phyloP scores from a whole-genome alignment of 2,797 vertebrate genomes.

The Clarias platycephalus region DNA sequence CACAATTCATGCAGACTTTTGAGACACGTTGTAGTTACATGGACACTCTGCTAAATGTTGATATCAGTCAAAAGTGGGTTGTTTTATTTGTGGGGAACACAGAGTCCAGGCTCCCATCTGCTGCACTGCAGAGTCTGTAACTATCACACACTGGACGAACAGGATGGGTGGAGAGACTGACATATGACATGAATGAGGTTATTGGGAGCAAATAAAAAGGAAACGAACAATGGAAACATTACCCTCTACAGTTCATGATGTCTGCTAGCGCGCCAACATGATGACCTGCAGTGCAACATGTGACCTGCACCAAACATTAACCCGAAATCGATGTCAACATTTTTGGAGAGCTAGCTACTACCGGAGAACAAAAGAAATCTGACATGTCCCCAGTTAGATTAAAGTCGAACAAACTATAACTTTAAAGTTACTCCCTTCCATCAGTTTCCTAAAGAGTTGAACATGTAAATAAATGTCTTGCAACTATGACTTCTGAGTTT shows the following conservation, averaged over 20 bases:
- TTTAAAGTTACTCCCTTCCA: not conserved
- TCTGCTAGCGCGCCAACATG: not conserved
- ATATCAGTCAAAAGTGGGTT: conserved; percentile 34
- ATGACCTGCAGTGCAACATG: not conserved
- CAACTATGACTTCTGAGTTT: not conserved
- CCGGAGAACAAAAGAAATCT: not conserved
- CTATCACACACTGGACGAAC: conserved; percentile 21
- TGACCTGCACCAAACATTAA: conserved; percentile 18
- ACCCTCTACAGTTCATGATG: conserved; percentile 4
- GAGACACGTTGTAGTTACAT: not conserved
- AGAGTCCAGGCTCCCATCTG: conserved; percentile 41
- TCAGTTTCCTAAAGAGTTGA: not conserved
- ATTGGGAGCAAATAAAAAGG: conserved; percentile 14
- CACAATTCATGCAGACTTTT: too few species aligned
- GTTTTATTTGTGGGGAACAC: conserved; percentile 37
- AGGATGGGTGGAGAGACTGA: conserved; percentile 40
- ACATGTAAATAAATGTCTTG: not conserved
- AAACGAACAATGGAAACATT: conserved; percentile 30
- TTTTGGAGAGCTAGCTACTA: not conserved
- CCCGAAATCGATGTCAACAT: not conserved
- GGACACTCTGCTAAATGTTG: conserved; percentile 19
- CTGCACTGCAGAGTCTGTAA: conserved; percentile 11
- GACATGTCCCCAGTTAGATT: not conserved
- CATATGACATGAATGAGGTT: conserved; percentile 18
- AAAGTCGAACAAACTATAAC: not conserved